Base-by-base conservation (phyloP, 2,797 vertebrate species). In the Poecile montanus region DNA sequence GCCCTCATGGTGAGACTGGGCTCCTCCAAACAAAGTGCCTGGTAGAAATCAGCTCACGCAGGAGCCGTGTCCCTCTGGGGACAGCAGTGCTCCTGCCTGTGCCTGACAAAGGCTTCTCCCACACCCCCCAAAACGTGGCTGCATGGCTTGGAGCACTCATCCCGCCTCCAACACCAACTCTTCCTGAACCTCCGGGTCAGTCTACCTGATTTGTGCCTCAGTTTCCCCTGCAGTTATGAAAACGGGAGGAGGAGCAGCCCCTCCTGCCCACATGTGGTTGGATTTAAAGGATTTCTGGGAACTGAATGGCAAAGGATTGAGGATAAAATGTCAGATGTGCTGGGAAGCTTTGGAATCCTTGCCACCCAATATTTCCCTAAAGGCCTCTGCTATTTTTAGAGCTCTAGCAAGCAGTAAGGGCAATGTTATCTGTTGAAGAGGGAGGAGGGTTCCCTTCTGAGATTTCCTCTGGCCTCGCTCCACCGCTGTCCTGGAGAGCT, bases 1-100 rank as follows among this genome's bases (percentile, higher is more conserved):
- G 40, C 80, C 74, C 85, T 58, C 6, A 4, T 34, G 80, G 60
- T 54, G 20, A 88, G 50, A 65, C 76, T 67, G 83, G 60, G 77
- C 1, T 94, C 74, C 91, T 88, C 66, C 42, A 44, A 57, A 86
- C 15, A 40, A 97, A 96, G 95, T 95, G 95, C 96, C 95, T 96
- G 95, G 91, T 76, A 87, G 85, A 40, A 86, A 67, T 34, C 36
- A 48, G 27, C 47, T 85, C 66, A 1, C 0, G 48, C 56, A 67
- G 88, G 84, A 88, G 72, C 79, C 7, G 32, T 1, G 19, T 70
- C 50, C 65, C 36, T 47, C 72, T 5, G 0, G 51, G 88, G 75
- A 45, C 11, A 3, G 6, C 75, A 36, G 84, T 2, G 44, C 84
- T 79, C 72, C 72, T 7, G 13, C 47, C 65, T 0, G 16, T 54